Evolutionary conservation across 2,113 vertebrate species (phyloP), one percentile per base, ranked within the genome.

Genomic region (Perca fluviatilis): DNA sequence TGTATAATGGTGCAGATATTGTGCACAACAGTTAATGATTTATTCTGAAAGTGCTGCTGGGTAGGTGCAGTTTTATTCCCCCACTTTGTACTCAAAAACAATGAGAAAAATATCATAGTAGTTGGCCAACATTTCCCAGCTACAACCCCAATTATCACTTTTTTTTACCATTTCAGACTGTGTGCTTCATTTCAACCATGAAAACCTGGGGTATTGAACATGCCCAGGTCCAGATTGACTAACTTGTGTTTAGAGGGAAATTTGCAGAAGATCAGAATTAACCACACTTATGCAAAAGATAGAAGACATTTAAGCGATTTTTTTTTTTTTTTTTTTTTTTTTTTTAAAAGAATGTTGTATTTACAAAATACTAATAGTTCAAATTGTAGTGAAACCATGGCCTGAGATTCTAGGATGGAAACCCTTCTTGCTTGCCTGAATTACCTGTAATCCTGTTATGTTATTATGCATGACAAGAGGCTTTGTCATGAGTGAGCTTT

Each of bases 1-100:
- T 60, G 8, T 47, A n/a, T 79, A 43, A 61, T 54, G 16, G 15
- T 65, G 53, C 58, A 27, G 66, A 67, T 56, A 16, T 53, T 58
- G 5, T 69, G 72, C 33, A 2, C 33, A 2, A n/a, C 16, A 43
- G 40, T 68, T 49, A 16, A n/a, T 16, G 14, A 14, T 40, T 63
- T 61, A 50, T 25, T 82, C 19, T n/a, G 56, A 10, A 53, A 69
- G 30, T 54, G 19, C 30, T 33, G 30, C 30, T 33, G 30, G 30
- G 30, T 33, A 33, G 30, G 30, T 33, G 30, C 30, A 33, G 30
- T 33, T 33, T 33, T 33, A 33, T 33, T 33, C 30, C 30, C 30
- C 5, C 30, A 33, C 65, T 27, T 30, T 53, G 5, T 40, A 43
- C n/a, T 49, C 46, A 4, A 30, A 62, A 14, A 66, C 21, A n/a